Base-by-base conservation (phyloP, 2,888 invertebrate genomes). In the Polydrusus tereticollis region DNA sequence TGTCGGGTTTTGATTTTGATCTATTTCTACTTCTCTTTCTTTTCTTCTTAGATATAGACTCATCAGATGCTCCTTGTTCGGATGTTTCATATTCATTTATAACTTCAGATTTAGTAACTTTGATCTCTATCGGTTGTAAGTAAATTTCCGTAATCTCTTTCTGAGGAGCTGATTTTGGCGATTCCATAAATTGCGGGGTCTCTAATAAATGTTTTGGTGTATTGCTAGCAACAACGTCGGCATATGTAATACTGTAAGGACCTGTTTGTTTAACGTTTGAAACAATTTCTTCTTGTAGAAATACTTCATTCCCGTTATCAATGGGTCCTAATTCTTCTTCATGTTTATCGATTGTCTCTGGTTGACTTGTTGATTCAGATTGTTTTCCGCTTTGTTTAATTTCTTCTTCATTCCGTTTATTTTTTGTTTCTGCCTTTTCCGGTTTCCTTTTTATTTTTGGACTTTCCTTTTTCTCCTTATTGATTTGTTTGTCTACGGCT, bases 1-100 rank as follows among this genome's bases (percentile, higher is more conserved):
- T 55, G 10, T 18, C 7, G 23, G 69, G 64, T 36, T 64, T 69
- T 7, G 68, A 50, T 29, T 29, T 47, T 58, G 73, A 73, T 50
- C 75, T 76, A 21, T 68, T 55, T 65, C 76, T 75, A 62, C 55
- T 70, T 38, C 76, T 73, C 33, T 75, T 77, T 12, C 60, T 64
- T 52, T 77, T 78, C 71, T 73, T 78, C 52, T 74, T 75, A 14
- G 60, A 16, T 50, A 50, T 20, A 50, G 20, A 55, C 69, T 64
- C 58, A 57, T 72, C 70, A 21, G 26, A 16, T 7, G 12, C 3
- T 26, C 20, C 38, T 41, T 7, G 33, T 58, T 70, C 33, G 45
- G 41, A 57, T 18, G 8, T 18, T 20, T 55, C 7, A 18, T 10
- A 26, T 57, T 21, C n/a, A 64, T 43, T 43, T 12, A 1, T n/a